Evolutionary conservation across 2,888 invertebrate genomes (phyloP).

Genomic region (Phaedon cochleariae): DNA sequence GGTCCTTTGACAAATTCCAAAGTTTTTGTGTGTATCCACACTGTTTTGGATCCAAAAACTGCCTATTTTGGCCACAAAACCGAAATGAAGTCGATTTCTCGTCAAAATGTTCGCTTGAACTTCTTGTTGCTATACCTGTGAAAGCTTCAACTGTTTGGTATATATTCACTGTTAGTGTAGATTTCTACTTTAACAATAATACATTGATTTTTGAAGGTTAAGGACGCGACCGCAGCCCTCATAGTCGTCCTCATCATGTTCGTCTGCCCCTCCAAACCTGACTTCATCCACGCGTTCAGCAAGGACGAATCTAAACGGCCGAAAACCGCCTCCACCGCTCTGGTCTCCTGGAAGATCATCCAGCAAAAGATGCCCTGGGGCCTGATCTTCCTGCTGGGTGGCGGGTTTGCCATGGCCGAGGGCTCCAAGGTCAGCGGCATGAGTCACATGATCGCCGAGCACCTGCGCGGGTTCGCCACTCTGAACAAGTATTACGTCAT

Average conservation of each 20-base stretch:
- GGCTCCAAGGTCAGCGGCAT: slow-evolving; percentile 78
- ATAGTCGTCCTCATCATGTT: slow-evolving; percentile 85
- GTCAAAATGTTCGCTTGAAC: no score
- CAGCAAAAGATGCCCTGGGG: slow-evolving; percentile 92
- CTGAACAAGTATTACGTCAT: slow-evolving; percentile 74
- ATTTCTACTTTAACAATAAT: no score
- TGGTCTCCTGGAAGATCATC: slow-evolving; percentile 86
- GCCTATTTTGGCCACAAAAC: no score
- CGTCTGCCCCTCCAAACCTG: slow-evolving; percentile 80
- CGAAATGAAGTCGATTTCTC: no score
- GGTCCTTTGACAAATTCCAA: no score
- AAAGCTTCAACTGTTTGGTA: no score
- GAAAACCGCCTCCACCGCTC: slow-evolving; percentile 71
- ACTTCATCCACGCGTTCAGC: slow-evolving; percentile 76
- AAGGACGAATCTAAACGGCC: slow-evolving; percentile 68
- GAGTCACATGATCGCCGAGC: slow-evolving; percentile 77
- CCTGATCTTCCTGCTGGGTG: slow-evolving; percentile 84
- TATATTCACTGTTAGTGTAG: no score
- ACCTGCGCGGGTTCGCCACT: slow-evolving; percentile 72
- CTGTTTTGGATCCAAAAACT: no score
- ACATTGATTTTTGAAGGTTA: slow-evolving; percentile 67
- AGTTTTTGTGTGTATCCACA: no score
- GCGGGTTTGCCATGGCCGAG: slow-evolving; percentile 90
- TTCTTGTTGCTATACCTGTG: no score
- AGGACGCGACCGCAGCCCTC: slow-evolving; percentile 84